Conservation (phyloP, 2,113 vertebrate genomes). For the Butorides virescens region DNA sequence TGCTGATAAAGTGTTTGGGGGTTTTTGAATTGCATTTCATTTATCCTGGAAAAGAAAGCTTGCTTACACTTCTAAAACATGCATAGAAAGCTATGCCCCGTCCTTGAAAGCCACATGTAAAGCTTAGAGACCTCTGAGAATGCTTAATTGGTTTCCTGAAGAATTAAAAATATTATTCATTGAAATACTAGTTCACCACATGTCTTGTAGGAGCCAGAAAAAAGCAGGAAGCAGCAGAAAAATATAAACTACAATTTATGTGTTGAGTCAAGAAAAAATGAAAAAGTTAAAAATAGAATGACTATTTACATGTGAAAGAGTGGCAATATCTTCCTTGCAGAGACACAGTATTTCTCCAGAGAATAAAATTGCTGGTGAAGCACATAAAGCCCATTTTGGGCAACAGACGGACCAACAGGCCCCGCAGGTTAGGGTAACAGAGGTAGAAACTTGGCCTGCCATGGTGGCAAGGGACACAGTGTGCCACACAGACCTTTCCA, state of each 20-base stretch:
- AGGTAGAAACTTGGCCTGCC: not conserved
- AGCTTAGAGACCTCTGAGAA: not conserved
- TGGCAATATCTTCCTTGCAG: not conserved
- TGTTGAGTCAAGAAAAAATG: not conserved
- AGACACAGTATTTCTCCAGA: not conserved
- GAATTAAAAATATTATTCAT: not conserved
- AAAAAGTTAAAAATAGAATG: not conserved
- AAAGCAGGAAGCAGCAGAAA: not conserved
- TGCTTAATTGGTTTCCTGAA: not conserved
- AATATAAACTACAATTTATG: not conserved
- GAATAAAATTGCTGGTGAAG: not conserved
- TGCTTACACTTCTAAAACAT: not conserved
- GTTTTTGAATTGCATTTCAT: not conserved
- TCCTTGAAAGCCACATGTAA: not conserved
- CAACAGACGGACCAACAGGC: not conserved
- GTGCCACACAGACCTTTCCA: fast-evolving
- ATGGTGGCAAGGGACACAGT: fast-evolving
- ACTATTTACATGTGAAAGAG: not conserved
- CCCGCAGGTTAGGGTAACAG: not conserved
- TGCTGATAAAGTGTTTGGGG: not conserved
- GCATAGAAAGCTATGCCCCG: fast-evolving
- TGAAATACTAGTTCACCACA: not conserved
- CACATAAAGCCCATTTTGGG: not conserved
- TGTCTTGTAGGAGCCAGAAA: not conserved
- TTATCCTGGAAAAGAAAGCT: not conserved